These are phyloP conservation scores for Hylyphantes graminicola DNA, from an alignment of 1,140 invertebrate genomes.

Conservation along the genomic window DNA sequence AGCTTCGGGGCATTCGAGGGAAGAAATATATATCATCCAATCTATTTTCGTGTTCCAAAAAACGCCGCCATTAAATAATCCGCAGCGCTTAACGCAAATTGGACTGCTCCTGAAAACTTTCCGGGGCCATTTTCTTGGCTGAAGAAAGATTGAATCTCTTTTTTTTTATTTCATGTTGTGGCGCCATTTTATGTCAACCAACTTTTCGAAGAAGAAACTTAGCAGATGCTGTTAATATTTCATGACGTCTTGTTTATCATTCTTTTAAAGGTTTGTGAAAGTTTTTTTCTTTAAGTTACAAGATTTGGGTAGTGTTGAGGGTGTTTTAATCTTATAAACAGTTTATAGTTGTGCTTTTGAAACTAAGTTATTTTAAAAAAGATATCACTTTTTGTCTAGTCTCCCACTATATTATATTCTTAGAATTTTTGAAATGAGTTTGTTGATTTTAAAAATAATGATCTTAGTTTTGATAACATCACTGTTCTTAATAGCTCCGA, in stretches of 20 bases:
- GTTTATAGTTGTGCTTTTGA: no score
- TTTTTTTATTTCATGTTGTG: slow-evolving; percentile 13
- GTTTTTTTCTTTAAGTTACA: no score
- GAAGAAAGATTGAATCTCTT: slow-evolving; percentile 1
- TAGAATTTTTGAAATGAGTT: no score
- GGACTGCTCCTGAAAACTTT: slow-evolving; percentile 23
- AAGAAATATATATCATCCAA: slow-evolving; percentile 17
- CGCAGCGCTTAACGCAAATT: slow-evolving; percentile 22
- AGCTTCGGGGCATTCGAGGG: not conserved
- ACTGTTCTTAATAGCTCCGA: no score
- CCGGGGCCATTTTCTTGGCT: slow-evolving; percentile 25
- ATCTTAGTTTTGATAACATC: no score
- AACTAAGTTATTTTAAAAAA: no score
- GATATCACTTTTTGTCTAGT: no score
- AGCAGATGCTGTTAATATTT: slow-evolving; percentile 35
- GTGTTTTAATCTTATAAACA: no score
- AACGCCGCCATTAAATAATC: slow-evolving; percentile 21
- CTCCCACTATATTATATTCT: no score
- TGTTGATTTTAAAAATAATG: no score
- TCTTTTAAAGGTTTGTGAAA: no score
- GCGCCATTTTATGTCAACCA: not conserved
- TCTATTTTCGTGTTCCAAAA: slow-evolving; percentile 10
- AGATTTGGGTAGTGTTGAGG: no score
- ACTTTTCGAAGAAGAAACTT: slow-evolving; percentile 1
- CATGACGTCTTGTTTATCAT: not conserved